Base-by-base conservation (phyloP, 2,888 invertebrate genomes). In the Euspilapteryx auroguttella region DNA sequence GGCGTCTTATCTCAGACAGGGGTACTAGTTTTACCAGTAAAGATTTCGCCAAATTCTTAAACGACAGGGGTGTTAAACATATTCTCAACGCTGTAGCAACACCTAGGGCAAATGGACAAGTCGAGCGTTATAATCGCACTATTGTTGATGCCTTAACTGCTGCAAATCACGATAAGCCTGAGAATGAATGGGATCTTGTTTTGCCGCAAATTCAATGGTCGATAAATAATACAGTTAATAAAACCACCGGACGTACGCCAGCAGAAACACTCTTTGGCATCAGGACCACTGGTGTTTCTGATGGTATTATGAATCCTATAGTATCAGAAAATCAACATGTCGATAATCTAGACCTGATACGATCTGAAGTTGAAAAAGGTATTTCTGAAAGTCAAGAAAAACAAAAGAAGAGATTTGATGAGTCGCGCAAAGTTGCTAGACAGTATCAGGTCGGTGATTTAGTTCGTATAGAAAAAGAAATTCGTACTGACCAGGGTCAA, bases 141-240 rank as follows among this genome's bases (percentile, higher is more conserved):
- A 26, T 30, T 9, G n/a, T 30, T 10, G 26, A 25, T 9, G 21
- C 30, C 4, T 6, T 30, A 12, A 17, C 29, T 5, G 21, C 31
- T 1, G 25, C 12, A 15, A 27, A 27, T 20, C 27, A 32, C 17
- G 15, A 10, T 2, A 3, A 8, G 2, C 8, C 26, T 10, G 32
- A 32, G 8, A 13, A n/a, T 9, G 14, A 32, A 24, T 33, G 34
- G 34, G 32, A 33, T 21, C 8, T 20, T 9, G 21, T 17, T 14
- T 12, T 30, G 13, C 23, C 12, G 7, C 24, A 33, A 21, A 12
- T 36, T 10, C 32, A 37, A 22, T 38, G 35, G 37, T 21, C 31
- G 7, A 9, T 40, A 8, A 40, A 40, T 27, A 38, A 37, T 24
- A 38, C 38, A 0, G n/a, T 37, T 6, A 32, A 39, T 20, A 33